phyloP scores from a whole-genome alignment of 1,140 invertebrate genomes.

The Musca domestica region DNA sequence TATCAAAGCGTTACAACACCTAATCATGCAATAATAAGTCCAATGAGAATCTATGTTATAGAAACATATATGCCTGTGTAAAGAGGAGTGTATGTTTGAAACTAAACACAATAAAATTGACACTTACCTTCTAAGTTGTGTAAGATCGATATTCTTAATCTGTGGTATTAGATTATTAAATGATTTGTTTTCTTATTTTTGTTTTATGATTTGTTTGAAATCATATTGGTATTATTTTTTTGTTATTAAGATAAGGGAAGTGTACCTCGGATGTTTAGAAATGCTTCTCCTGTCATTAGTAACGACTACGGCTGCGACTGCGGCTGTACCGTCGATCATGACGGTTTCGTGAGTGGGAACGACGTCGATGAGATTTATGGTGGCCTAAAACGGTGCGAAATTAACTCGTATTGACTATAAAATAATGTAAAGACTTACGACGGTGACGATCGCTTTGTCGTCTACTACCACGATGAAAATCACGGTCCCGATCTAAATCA shows the following conservation, averaged over 20 bases:
- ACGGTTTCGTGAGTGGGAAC: slow-evolving; percentile 46
- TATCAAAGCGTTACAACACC: too few species aligned
- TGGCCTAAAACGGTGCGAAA: slow-evolving; percentile 34
- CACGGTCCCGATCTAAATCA: slow-evolving; percentile 43
- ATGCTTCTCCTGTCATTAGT: slow-evolving; percentile 45
- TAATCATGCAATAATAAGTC: too few species aligned
- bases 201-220: slow-evolving; percentile 29
- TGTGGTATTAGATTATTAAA: too few species aligned
- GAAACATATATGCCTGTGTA: too few species aligned
- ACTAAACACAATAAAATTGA: too few species aligned
- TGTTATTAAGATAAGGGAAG: slow-evolving; percentile 41
- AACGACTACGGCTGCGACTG: slow-evolving; percentile 45
- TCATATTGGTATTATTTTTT: slow-evolving; percentile 32
- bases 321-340: slow-evolving; percentile 43
- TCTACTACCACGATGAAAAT: slow-evolving; percentile 40
- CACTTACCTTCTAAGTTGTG: too few species aligned
- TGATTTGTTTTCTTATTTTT: slow-evolving; percentile 4
- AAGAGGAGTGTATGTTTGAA: too few species aligned
- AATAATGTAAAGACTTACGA: slow-evolving; percentile 41
- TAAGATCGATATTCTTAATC: too few species aligned
- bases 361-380: slow-evolving; percentile 43
- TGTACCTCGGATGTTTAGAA: slow-evolving; percentile 38
- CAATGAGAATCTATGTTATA: too few species aligned
- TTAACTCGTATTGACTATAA: neutral
- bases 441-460: slow-evolving; percentile 40